Evolutionary conservation across 2,113 vertebrate genomes (phyloP).

Genomic region (Chloropsis cyanopogon): DNA sequence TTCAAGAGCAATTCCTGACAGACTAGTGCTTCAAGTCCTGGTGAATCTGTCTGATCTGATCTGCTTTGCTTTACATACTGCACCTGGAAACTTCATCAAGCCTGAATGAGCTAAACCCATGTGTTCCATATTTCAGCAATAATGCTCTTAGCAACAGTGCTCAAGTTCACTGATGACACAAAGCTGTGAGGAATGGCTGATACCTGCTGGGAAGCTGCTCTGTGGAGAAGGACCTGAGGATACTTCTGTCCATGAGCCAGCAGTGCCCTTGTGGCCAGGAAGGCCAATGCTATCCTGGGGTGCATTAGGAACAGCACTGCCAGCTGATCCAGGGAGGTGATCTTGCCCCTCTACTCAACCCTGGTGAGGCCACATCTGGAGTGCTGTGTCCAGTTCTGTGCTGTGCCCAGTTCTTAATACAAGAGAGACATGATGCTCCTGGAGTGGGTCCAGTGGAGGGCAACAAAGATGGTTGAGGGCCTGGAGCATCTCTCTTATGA

Average conservation of each 20-base stretch:
- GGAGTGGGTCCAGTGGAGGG: neutral
- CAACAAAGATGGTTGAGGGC: neutral
- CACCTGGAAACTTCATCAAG: neutral
- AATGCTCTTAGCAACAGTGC: neutral
- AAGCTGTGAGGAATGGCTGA: neutral
- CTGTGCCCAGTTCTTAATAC: neutral
- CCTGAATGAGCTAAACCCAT: neutral
- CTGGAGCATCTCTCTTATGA: neutral
- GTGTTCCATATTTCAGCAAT: neutral
- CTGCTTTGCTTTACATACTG: neutral
- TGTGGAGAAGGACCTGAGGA: neutral
- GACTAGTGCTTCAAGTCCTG: neutral
- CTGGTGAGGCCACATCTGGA: neutral
- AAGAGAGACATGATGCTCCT: neutral
- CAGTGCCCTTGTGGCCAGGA: neutral
- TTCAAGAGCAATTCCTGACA: neutral
- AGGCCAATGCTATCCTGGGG: neutral
- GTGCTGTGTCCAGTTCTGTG: neutral
- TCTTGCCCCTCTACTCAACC: neutral
- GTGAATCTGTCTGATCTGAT: neutral
- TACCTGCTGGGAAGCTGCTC: neutral
- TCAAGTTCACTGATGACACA: neutral
- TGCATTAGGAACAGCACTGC: neutral
- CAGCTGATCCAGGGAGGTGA: neutral
- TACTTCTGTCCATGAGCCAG: neutral